A percentile compares a stretch with the other conserved stretches of the same genome.
Conservation (phyloP, 2,113 vertebrate genomes). For the Ancistrus triradiatus region DNA sequence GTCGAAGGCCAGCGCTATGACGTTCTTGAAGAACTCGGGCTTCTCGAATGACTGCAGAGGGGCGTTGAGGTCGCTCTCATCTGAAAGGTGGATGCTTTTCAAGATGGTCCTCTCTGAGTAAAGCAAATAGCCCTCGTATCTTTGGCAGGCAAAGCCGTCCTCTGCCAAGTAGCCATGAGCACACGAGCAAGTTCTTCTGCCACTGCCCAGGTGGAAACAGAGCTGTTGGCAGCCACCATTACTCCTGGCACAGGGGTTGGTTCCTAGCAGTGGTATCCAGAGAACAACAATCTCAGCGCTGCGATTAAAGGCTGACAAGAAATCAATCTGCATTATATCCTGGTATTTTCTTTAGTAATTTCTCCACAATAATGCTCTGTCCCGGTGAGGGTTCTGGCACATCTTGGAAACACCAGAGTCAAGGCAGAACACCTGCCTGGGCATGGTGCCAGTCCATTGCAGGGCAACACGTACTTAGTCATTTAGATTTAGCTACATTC, state of each 20-base stretch:
- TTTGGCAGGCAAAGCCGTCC: conserved; percentile 81
- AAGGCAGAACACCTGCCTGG: no score
- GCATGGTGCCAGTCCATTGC: no score
- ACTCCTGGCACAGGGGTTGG: conserved; percentile 84
- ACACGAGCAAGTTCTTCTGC: conserved; percentile 83
- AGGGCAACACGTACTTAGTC: no score
- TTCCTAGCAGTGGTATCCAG: conserved; percentile 64
- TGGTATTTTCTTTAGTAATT: no score
- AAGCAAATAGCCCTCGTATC: conserved; percentile 91
- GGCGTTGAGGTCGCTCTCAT: conserved; percentile 92
- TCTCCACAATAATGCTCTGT: no score
- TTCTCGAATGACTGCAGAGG: conserved; percentile 91
- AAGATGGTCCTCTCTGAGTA: conserved; percentile 94
- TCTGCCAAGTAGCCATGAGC: conserved; percentile 89
- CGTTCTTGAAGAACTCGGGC: conserved; percentile 88
- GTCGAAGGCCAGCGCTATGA: conserved; percentile 89
- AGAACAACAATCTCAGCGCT: no score
- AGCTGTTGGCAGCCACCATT: conserved; percentile 95
- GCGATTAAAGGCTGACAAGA: no score
- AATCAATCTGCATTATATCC: no score
- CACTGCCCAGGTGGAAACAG: conserved; percentile 86
- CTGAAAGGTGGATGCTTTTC: conserved; percentile 94
- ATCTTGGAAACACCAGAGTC: no score
- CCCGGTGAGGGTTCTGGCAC: no score
- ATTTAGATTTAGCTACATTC: no score